Conservation (phyloP, 2,797 vertebrate genomes). For the Graptemys geographica region DNA sequence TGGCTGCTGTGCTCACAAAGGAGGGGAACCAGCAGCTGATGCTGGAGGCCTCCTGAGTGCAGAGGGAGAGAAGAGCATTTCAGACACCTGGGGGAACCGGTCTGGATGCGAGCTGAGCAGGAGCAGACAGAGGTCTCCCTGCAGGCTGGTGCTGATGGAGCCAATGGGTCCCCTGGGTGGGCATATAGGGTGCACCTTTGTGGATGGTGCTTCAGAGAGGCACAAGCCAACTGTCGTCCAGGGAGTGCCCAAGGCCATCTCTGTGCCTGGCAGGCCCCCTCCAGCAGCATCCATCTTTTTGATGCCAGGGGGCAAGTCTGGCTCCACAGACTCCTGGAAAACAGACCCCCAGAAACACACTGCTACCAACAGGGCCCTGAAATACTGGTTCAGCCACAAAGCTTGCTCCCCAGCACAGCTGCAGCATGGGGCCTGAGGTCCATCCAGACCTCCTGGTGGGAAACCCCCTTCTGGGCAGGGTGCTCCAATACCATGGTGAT, state of each 20-base stretch:
- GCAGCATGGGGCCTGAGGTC: neutral
- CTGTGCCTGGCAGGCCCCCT: neutral
- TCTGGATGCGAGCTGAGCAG: neutral
- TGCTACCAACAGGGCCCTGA: neutral
- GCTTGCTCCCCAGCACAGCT: neutral
- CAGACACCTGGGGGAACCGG: neutral
- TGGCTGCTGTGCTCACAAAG: neutral
- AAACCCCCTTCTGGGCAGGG: neutral
- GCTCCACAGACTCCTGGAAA: neutral
- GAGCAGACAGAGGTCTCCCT: too few relatives aligned
- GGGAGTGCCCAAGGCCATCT: neutral
- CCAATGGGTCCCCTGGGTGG: neutral
- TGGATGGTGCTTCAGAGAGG: neutral
- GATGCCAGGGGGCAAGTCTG: neutral
- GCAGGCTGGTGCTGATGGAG: neutral
- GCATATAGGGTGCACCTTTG: neutral
- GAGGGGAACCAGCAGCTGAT: neutral
- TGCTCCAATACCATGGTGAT: neutral
- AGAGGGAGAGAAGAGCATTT: neutral
- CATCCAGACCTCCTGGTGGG: neutral
- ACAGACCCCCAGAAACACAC: fast-evolving
- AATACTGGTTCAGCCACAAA: neutral
- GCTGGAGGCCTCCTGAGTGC: conserved; percentile 38
- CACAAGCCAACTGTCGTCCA: neutral
- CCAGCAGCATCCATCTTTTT: neutral